phyloP scores from a whole-genome alignment of 1,140 invertebrate genomes.

The Melitaea cinxia region DNA sequence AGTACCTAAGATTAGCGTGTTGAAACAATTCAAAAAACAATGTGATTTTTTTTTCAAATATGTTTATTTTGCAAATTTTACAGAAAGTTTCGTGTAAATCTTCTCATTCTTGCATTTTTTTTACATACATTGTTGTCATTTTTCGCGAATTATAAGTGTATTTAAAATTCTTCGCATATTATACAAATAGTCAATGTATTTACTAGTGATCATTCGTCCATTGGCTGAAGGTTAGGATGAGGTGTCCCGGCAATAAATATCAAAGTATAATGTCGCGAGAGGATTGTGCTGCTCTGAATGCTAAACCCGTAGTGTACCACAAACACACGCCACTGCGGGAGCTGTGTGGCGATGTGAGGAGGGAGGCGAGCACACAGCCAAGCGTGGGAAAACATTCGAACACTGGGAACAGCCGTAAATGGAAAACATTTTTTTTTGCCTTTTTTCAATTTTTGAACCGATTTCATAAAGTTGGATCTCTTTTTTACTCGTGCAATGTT shows the following conservation, averaged over 20 bases:
- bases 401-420: slow-evolving; percentile 31
- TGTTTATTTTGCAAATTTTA: too few relatives aligned
- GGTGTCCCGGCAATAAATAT: slow-evolving; percentile 76
- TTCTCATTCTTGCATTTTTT: too few relatives aligned
- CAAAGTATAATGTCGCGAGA: slow-evolving; percentile 73
- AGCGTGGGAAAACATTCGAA: slow-evolving; percentile 73
- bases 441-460: slow-evolving; percentile 18
- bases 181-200: not conserved
- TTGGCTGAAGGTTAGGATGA: slow-evolving; percentile 41
- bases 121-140: too few relatives aligned
- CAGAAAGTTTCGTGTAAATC: too few relatives aligned
- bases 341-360: slow-evolving; percentile 48
- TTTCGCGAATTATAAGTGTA: too few relatives aligned
- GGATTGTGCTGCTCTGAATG: slow-evolving; percentile 73
- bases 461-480: not conserved
- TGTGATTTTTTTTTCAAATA: too few relatives aligned
- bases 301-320: slow-evolving; percentile 74
- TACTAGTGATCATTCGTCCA: slow-evolving; percentile 25
- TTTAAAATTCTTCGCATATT: too few relatives aligned
- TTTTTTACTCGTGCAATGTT: not conserved
- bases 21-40: too few relatives aligned
- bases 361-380: slow-evolving; percentile 54
- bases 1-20: too few relatives aligned
- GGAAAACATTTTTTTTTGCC: slow-evolving; percentile 26
- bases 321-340: slow-evolving; percentile 64